Evolutionary conservation across 2,797 vertebrate genomes (phyloP).

Genomic region (Gorsachius magnificus): DNA sequence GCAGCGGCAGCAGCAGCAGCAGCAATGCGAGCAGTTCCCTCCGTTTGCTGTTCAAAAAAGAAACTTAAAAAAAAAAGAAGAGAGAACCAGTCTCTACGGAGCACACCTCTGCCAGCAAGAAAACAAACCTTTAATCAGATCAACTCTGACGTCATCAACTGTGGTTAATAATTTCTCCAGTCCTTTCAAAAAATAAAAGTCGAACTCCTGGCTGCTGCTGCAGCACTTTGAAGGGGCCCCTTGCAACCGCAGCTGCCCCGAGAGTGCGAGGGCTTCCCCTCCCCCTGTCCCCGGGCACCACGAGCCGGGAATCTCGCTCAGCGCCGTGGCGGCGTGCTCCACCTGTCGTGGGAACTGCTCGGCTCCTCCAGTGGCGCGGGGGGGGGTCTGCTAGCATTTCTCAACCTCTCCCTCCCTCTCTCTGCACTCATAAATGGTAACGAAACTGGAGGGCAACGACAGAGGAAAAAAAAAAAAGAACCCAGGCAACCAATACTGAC

Average conservation of each 20-base stretch:
- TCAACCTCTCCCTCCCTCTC: neutral
- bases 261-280: neutral
- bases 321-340: neutral
- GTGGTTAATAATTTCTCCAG: conserved; percentile 68
- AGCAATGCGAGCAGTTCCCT: conserved; percentile 52
- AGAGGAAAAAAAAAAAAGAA: neutral
- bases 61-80: conserved; percentile 70
- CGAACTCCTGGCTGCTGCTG: neutral
- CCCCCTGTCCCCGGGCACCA: neutral
- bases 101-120: conserved; percentile 71
- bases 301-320: neutral
- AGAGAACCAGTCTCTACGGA: conserved; percentile 71
- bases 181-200: conserved; percentile 40
- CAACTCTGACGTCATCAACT: conserved; percentile 62
- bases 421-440: conserved; percentile 26
- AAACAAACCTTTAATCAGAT: conserved; percentile 74
- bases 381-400: neutral
- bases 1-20: conserved; percentile 27
- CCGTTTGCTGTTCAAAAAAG: conserved; percentile 63
- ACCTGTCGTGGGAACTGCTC: conserved; percentile 24
- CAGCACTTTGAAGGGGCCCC: neutral
- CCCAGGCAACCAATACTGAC: neutral
- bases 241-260: neutral
- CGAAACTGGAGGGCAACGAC: conserved; percentile 8
- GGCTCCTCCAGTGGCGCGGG: neutral